phyloP scores from a whole-genome alignment of 2,888 invertebrate genomes.

The Eupithecia exiguata region DNA sequence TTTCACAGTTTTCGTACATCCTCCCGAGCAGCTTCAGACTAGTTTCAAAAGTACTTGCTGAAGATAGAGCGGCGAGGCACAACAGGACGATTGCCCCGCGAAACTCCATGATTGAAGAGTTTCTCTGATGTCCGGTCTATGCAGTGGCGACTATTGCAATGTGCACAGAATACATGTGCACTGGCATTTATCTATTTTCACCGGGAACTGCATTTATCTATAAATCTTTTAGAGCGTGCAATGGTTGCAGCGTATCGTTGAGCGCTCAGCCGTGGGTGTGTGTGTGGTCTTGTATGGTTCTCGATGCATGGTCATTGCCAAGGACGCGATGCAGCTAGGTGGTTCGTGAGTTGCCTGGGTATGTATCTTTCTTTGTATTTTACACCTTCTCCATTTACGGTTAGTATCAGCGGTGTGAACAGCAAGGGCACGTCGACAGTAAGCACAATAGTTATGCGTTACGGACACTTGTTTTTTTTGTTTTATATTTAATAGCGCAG shows the following conservation, averaged over 20 bases:
- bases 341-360: slow-evolving; percentile 43
- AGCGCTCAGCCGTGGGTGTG: slow-evolving; percentile 78
- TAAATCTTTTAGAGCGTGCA: slow-evolving; percentile 85
- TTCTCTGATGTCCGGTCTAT: slow-evolving; percentile 70
- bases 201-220: slow-evolving; percentile 84
- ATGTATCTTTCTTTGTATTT: not conserved
- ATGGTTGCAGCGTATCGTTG: slow-evolving; percentile 81
- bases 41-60: slow-evolving; percentile 72
- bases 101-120: slow-evolving; percentile 65
- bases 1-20: slow-evolving; percentile 85
- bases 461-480: not conserved
- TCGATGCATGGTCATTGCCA: slow-evolving; percentile 62
- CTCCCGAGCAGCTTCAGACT: slow-evolving; percentile 80
- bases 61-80: slow-evolving; percentile 67
- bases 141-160: slow-evolving; percentile 79
- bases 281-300: slow-evolving; percentile 37
- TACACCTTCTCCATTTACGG: not conserved
- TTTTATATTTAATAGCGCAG: not conserved
- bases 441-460: not conserved
- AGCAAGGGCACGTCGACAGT: not conserved
- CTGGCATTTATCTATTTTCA: slow-evolving; percentile 84
- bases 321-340: slow-evolving; percentile 52
- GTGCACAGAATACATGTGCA: slow-evolving; percentile 79
- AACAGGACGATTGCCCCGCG: slow-evolving; percentile 71
- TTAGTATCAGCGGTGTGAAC: not conserved